Conservation (phyloP, 2,888 invertebrate genomes). For the Hyposoter didymator region DNA sequence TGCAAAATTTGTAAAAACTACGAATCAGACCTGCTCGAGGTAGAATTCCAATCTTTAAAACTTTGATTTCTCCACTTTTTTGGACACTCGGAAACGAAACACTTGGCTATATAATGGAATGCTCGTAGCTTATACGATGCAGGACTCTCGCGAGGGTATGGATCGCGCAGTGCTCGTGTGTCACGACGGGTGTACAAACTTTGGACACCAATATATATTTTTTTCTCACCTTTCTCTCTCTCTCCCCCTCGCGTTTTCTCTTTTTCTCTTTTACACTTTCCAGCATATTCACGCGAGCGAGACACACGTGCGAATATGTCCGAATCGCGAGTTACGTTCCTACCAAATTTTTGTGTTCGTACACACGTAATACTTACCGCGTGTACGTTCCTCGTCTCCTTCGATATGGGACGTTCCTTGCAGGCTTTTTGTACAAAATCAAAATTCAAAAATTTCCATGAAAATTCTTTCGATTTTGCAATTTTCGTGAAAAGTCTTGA, state of each 20-base stretch:
- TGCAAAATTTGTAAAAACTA: background rate
- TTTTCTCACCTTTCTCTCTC: slow-evolving; percentile 57
- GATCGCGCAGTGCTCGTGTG: slow-evolving; percentile 57
- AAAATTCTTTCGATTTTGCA: background rate
- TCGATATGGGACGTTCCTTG: slow-evolving; percentile 21
- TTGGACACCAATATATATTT: slow-evolving; percentile 62
- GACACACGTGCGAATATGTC: slow-evolving; percentile 49
- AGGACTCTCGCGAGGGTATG: slow-evolving; percentile 15
- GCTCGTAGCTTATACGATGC: slow-evolving; percentile 10
- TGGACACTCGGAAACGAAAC: background rate
- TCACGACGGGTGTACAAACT: slow-evolving; percentile 56
- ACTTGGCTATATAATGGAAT: slow-evolving; percentile 39
- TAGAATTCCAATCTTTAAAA: slow-evolving; percentile 2
- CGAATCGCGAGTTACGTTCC: slow-evolving; percentile 62
- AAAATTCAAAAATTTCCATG: no score
- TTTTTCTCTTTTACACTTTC: slow-evolving; percentile 13
- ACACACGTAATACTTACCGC: slow-evolving; percentile 55
- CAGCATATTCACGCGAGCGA: slow-evolving; percentile 35
- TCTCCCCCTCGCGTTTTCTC: slow-evolving; percentile 6
- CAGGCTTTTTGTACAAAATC: no score
- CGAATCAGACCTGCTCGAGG: background rate
- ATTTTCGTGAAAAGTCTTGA: no score
- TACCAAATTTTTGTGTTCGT: slow-evolving; percentile 60
- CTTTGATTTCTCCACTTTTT: slow-evolving; percentile 10
- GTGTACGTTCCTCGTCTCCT: background rate